Percentiles rank a stretch among this genome's conserved stretches.
phyloP scores from a whole-genome alignment of 2,888 invertebrate genomes.

The Amblyteles armatorius region DNA sequence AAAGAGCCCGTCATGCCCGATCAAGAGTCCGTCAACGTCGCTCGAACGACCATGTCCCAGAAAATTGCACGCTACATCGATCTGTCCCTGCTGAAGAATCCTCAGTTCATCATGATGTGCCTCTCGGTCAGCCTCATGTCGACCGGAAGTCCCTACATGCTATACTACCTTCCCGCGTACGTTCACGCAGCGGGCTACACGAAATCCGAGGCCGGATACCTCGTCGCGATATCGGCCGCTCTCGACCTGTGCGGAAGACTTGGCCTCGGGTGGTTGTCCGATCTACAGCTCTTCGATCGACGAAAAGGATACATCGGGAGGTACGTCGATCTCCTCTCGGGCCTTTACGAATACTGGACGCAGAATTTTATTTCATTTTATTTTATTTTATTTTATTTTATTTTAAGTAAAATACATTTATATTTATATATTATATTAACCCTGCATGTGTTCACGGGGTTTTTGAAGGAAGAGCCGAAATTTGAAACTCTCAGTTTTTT shows the following conservation, averaged over 20 bases:
- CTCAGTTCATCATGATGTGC: conserved; percentile 90
- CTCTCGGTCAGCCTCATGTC: conserved; percentile 91
- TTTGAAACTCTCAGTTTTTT: no score
- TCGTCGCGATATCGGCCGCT: conserved; percentile 91
- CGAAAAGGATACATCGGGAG: conserved; percentile 90
- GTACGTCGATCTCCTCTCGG: conserved; percentile 82
- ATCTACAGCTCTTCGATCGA: conserved; percentile 89
- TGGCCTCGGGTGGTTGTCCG: conserved; percentile 91
- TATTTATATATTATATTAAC: no score
- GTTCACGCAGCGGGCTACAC: conserved; percentile 89
- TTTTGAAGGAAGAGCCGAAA: no score
- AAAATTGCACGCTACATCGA: conserved; percentile 87
- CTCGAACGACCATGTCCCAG: conserved; percentile 80
- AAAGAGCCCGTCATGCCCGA: conserved; percentile 60
- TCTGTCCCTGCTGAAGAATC: conserved; percentile 88
- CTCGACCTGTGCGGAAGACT: conserved; percentile 90
- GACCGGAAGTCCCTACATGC: conserved; percentile 91
- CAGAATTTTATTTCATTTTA: not conserved
- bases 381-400: no score
- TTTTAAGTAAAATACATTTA: no score
- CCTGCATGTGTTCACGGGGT: no score
- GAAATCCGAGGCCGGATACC: conserved; percentile 88
- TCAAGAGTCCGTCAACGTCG: conserved; percentile 63
- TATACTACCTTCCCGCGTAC: conserved; percentile 91
- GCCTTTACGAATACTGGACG: not conserved